Conservation (phyloP, 2,797 vertebrate genomes). For the Sandelia bainsii region DNA sequence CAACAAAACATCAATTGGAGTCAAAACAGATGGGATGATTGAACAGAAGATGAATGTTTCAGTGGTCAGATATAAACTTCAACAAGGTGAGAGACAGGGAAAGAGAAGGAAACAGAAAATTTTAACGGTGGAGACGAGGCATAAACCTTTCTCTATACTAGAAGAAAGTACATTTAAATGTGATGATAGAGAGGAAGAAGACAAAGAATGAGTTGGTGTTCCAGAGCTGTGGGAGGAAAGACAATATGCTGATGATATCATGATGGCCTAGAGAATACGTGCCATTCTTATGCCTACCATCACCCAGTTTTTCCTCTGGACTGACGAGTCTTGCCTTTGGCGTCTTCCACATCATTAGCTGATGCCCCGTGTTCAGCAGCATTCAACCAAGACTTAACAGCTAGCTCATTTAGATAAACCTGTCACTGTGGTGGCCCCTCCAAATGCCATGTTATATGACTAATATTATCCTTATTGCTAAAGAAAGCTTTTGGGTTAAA, state of each 20-base stretch:
- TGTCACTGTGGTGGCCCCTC: slow-evolving; percentile 59
- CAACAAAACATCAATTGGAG: slow-evolving; percentile 48
- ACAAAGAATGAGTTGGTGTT: slow-evolving; percentile 21
- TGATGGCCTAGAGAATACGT: slow-evolving; percentile 37
- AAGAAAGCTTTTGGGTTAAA: slow-evolving; percentile 54
- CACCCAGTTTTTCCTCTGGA: slow-evolving; percentile 36
- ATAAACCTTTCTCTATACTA: not conserved
- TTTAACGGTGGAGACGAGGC: not conserved
- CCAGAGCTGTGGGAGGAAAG: slow-evolving; percentile 45
- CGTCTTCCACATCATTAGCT: slow-evolving; percentile 70
- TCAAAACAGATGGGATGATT: slow-evolving; percentile 48
- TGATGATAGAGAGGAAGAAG: slow-evolving; percentile 12
- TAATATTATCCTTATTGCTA: slow-evolving; percentile 60
- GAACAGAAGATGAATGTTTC: slow-evolving; percentile 53
- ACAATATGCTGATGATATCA: slow-evolving; percentile 57
- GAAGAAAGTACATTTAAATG: slow-evolving; percentile 8
- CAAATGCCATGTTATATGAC: slow-evolving; percentile 56
- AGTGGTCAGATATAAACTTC: slow-evolving; percentile 33
- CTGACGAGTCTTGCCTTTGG: slow-evolving; percentile 55
- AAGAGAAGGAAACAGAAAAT: slow-evolving; percentile 13
- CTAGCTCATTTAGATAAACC: slow-evolving; percentile 62
- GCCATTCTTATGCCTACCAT: slow-evolving; percentile 26
- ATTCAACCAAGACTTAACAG: slow-evolving; percentile 54
- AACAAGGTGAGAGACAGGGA: slow-evolving; percentile 35
- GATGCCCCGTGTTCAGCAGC: slow-evolving; percentile 45